phyloP scores from a whole-genome alignment of 2,888 invertebrate genomes.

The Spicauda simplicius region DNA sequence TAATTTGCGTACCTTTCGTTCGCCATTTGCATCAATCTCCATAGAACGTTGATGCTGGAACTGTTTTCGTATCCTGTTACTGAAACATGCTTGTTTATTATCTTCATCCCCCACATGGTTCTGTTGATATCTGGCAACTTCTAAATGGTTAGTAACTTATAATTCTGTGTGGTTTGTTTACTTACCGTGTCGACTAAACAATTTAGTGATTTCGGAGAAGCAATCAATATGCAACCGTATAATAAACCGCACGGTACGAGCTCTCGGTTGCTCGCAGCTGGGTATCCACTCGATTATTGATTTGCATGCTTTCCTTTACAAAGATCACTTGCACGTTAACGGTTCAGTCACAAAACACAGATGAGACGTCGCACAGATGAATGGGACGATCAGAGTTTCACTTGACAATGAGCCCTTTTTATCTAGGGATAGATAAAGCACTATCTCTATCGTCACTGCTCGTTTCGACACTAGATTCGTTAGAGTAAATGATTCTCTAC shows the following conservation, averaged over 20 bases:
- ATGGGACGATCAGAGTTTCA: slow-evolving; percentile 75
- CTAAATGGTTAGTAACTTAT: background rate
- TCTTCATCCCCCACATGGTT: background rate
- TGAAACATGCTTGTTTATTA: slow-evolving; percentile 14
- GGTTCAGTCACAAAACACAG: slow-evolving; percentile 70
- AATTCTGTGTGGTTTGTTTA: slow-evolving; percentile 43
- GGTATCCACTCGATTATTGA: slow-evolving; percentile 74
- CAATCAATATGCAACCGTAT: slow-evolving; percentile 80
- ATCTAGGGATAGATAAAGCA: slow-evolving; percentile 52
- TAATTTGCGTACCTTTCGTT: slow-evolving; percentile 20
- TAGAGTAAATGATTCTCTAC: slow-evolving; percentile 38
- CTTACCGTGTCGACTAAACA: slow-evolving; percentile 68
- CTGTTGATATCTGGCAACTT: slow-evolving; percentile 4
- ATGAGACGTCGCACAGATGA: slow-evolving; percentile 64
- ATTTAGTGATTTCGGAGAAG: slow-evolving; percentile 62
- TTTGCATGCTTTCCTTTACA: slow-evolving; percentile 73
- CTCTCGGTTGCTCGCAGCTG: slow-evolving; percentile 62
- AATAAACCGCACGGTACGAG: slow-evolving; percentile 69
- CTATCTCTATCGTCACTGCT: slow-evolving; percentile 60
- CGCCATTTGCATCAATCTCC: slow-evolving; percentile 28
- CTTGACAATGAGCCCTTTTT: slow-evolving; percentile 75
- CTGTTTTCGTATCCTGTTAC: slow-evolving; percentile 1
- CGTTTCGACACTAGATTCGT: slow-evolving; percentile 30
- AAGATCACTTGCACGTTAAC: slow-evolving; percentile 69
- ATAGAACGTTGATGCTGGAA: slow-evolving; percentile 6